Evolutionary conservation across 2,113 vertebrate species (phyloP), one percentile per base, ranked within the genome.

Genomic region (Alexandromys fortis): DNA sequence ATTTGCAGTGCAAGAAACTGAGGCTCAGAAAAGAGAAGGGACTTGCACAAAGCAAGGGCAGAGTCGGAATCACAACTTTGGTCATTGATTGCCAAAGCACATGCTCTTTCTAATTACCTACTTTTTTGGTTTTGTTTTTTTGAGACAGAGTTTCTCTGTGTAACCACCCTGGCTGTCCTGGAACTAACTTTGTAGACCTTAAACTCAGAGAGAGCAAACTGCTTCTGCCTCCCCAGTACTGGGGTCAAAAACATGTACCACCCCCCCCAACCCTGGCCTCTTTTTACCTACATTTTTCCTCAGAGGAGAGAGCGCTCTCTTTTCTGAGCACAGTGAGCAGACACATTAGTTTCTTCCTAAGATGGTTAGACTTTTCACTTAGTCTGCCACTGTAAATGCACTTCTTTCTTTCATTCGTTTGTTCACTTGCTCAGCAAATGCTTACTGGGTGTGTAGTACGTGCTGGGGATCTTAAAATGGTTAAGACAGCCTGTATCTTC

Each of bases 331-430:
- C 17, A 55, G 63, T 35, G 35, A 94, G 26, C 35, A 76, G 76
- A 17, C 47, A 76, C 13, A 45, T 24, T 1, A 67, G 13, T 75
- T 70, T 87, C 3, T 52, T 35, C 14, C 47, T 89, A 86, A 13
- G 63, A 73, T 28, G 17, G 86, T 73, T 45, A 95, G 82, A 42
- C 26, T 87, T 92, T 90, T 42, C 89, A 90, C 82, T 89, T 47
- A 24, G 38, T 77, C 81, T 96, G 67, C 65, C 55, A 91, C 52
- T 76, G 24, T 79, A 87, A 58, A 73, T 33, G 26, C 1, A 45
- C 58, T 85, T 24, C 33, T 19, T 86, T 79, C 12, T 42, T 81
- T 81, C 5, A n/a, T 76, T 49, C 82, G 35, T 42, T 49, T 17
- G n/a, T 83, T 65, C 82, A 19, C 28, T 65, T 45, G 13, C 82